These are phyloP conservation scores for Dasypogon diadema DNA, from an alignment of 2,888 invertebrate genomes.

Conservation along the genomic window DNA sequence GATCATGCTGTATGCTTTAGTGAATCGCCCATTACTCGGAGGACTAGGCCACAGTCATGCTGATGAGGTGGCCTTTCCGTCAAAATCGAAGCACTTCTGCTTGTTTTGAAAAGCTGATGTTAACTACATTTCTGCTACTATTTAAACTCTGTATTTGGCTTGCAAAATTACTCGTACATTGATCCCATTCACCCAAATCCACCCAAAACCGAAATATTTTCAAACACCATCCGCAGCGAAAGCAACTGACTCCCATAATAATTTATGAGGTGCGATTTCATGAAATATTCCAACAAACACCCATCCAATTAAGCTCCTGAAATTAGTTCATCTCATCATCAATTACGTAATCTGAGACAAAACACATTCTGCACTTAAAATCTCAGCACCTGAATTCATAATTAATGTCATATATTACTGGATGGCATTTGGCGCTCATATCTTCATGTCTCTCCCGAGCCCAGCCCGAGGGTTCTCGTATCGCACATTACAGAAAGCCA, in stretches of 20 bases:
- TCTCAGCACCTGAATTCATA: constrained; percentile 44
- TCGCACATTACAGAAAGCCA: constrained; percentile 34
- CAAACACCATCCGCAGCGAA: background rate
- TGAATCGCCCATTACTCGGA: no score
- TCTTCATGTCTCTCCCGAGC: constrained; percentile 24
- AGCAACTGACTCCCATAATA: background rate
- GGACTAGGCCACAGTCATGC: no score
- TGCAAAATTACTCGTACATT: no score
- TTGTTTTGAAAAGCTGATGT: no score
- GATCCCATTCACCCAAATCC: no score
- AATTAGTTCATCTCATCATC: constrained; percentile 48
- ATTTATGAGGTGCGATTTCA: constrained; percentile 13
- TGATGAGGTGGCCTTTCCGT: no score
- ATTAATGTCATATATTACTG: constrained; percentile 42
- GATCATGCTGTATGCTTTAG: no score
- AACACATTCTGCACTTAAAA: constrained; percentile 48
- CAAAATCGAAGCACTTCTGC: no score
- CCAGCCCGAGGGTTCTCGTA: constrained; percentile 6
- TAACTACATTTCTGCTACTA: no score
- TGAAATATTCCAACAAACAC: background rate
- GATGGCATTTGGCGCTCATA: constrained; percentile 10
- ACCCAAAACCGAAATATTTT: background rate
- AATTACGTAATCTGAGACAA: constrained; percentile 49
- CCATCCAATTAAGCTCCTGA: constrained; percentile 31
- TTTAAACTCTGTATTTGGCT: no score